Evolutionary conservation across 2,113 vertebrate species (phyloP).

Genomic region (Phylloscopus trochilus): DNA sequence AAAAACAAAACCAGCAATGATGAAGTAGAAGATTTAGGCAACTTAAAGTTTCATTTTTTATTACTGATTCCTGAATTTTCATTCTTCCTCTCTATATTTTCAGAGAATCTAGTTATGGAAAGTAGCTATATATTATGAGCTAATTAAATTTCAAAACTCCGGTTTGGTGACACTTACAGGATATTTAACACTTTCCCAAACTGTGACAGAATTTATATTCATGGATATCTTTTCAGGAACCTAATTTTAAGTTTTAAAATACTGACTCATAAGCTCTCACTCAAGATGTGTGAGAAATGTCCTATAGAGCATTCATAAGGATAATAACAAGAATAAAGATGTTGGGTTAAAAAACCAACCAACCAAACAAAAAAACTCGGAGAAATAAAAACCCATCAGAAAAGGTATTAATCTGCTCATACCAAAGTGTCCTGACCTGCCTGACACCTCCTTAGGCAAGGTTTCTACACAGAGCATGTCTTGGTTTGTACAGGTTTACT

Average conservation of each 20-base stretch:
- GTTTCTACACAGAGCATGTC: not conserved
- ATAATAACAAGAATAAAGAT: constrained; percentile 5
- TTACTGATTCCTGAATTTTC: not conserved
- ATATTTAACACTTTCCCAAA: constrained; percentile 39
- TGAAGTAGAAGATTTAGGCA: not conserved
- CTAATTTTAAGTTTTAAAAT: constrained; percentile 27
- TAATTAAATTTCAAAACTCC: constrained; percentile 28
- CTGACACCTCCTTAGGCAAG: not conserved
- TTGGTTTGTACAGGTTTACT: not conserved
- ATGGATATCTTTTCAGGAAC: constrained; percentile 7
- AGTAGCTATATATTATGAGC: not conserved
- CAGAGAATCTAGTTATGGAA: not conserved
- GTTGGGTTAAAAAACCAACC: not conserved
- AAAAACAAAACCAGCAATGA: not conserved
- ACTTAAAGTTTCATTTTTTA: not conserved
- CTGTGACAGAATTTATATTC: constrained; percentile 21
- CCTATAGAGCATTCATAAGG: not conserved
- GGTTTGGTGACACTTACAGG: constrained; percentile 3
- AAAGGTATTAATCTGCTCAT: not conserved
- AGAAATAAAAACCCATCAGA: not conserved
- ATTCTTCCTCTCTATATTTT: not conserved
- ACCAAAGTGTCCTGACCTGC: not conserved
- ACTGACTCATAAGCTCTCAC: constrained; percentile 18
- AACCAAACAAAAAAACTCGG: not conserved
- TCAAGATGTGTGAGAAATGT: not conserved